Evolutionary conservation across 2,113 vertebrate species (phyloP), one percentile per base, ranked within the genome.

Genomic region (Diadophis punctatus): DNA sequence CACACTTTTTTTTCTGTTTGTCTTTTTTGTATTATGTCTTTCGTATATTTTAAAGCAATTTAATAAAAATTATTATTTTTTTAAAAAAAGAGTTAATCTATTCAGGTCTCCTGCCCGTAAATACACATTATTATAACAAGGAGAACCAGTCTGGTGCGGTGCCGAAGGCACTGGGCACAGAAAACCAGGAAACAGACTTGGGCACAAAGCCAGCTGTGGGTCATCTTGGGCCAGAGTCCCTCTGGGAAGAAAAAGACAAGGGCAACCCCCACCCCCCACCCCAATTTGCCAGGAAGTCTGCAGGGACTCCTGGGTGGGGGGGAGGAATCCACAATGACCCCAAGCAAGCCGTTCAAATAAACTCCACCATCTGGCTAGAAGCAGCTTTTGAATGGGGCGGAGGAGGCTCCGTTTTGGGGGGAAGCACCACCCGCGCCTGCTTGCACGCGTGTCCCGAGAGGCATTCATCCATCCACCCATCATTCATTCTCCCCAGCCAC

Each of bases 391-490:
- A 34, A 34, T 18, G 7, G 30, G 63, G n/a, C n/a, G n/a, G n/a
- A n/a, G n/a, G 60, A 16, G n/a, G 30, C 30, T 68, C n/a, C 14
- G 63, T 74, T 34, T 7, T 3, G 27, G 25, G 10, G 25, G 3
- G 11, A 56, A 63, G 3, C 58, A 22, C 55, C 20, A 1, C 55
- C 55, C 20, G 53, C 4, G 53, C 53, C 53, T 56, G 58, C 14
- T 68, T 68, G 63, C n/a, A 18, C n/a, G 63, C n/a, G 5, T 2
- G 2, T 34, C 63, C 63, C 30, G 18, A 34, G 63, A 14, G 96
- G 93, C 85, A 95, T 49, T 9, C 58, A 22, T 30, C 22, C 58
- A 11, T 60, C 3, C 87, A 90, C 88, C 94, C 86, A 85, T 60
- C 87, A 14, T 6, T 23, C 55, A 4, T 23, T 23, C 22, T 60